Percentiles rank a stretch among this genome's conserved stretches.
Conservation (phyloP, 2,113 vertebrate species). For the Pica pica region DNA sequence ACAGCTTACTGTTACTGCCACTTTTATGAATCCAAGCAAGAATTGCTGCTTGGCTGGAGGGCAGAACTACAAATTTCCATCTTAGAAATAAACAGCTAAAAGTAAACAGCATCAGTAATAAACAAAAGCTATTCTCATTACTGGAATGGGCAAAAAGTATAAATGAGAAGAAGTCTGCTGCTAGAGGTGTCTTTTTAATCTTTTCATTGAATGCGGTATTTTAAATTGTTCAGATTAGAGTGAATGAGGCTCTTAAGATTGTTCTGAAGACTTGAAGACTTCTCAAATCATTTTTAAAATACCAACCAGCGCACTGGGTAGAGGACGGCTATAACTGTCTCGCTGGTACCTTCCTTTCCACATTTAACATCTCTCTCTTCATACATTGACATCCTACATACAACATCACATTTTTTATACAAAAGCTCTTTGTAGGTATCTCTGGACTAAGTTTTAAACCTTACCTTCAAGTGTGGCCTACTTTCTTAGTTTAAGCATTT, state of each 20-base stretch:
- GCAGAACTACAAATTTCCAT: neutral
- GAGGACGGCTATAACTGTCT: neutral
- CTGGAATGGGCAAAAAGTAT: neutral
- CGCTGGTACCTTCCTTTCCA: neutral
- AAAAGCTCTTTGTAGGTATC: neutral
- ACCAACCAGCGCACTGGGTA: rapidly evolving
- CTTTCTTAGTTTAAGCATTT: neutral
- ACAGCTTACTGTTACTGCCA: neutral
- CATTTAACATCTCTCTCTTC: neutral
- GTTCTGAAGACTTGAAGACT: neutral
- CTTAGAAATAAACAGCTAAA: neutral
- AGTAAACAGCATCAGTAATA: neutral
- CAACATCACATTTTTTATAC: neutral
- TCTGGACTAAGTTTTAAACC: neutral
- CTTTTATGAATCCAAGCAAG: neutral
- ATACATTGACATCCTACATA: neutral
- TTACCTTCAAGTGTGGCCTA: neutral
- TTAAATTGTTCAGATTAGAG: neutral
- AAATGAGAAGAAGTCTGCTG: neutral
- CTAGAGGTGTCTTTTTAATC: neutral
- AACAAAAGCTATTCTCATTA: neutral
- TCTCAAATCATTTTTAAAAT: neutral
- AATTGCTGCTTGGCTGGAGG: neutral
- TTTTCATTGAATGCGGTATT: neutral
- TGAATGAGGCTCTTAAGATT: neutral